phyloP scores from a whole-genome alignment of 2,113 vertebrate genomes.

The Nycticebus coucang region DNA sequence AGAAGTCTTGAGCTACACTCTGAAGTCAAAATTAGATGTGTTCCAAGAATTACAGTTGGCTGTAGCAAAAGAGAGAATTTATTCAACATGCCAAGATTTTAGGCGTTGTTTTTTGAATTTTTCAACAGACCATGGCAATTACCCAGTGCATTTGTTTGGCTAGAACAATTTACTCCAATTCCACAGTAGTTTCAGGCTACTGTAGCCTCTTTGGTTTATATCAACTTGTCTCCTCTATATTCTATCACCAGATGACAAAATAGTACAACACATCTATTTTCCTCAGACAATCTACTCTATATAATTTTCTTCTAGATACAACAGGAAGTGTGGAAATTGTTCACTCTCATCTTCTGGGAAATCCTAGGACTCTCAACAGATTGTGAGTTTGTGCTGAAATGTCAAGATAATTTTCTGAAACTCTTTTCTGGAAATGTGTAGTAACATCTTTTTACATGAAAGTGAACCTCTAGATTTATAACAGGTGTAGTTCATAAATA shows the following conservation, averaged over 20 bases:
- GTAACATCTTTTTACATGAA: slow-evolving; percentile 1
- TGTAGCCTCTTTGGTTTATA: not conserved
- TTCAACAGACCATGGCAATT: not conserved
- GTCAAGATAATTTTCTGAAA: not conserved
- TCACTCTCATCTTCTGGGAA: slow-evolving; percentile 7
- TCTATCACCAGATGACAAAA: not conserved
- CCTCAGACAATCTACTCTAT: not conserved
- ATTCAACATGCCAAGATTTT: not conserved
- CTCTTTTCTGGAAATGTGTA: not conserved
- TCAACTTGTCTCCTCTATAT: not conserved
- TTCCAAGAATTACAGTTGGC: not conserved
- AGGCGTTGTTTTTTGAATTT: not conserved
- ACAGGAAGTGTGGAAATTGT: not conserved
- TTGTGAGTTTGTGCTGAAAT: not conserved
- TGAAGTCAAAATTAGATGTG: fast-evolving
- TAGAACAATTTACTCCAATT: not conserved
- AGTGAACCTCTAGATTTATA: not conserved
- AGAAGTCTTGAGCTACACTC: not conserved
- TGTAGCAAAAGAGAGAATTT: not conserved
- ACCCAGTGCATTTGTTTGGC: not conserved
- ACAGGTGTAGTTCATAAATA: not conserved
- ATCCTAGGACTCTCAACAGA: not conserved
- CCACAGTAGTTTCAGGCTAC: not conserved
- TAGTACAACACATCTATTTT: fast-evolving
- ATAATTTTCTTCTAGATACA: not conserved